phyloP scores from a whole-genome alignment of 2,113 vertebrate species.

The Herpetotheres cachinnans region DNA sequence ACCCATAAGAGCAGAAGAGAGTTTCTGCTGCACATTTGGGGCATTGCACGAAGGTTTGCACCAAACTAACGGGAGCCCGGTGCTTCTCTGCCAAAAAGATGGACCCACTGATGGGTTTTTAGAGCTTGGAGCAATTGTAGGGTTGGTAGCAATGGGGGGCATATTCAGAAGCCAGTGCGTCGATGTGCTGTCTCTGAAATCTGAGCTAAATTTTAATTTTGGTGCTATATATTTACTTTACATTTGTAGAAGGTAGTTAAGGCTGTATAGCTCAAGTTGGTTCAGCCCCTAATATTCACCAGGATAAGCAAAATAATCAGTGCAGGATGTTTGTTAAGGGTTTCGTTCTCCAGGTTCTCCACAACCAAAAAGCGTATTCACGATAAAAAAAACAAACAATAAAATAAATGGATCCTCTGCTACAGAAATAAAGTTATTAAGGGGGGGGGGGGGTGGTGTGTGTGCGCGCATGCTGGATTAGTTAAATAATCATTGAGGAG shows the following conservation, averaged over 20 bases:
- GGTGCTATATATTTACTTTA: not conserved
- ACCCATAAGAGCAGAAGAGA: not conserved
- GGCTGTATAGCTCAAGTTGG: accelerated
- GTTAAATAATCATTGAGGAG: not conserved
- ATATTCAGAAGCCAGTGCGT: not conserved
- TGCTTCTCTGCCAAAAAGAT: not conserved
- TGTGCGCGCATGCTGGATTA: too few species aligned
- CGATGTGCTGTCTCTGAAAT: not conserved
- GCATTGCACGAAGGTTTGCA: not conserved
- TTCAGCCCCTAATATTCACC: not conserved
- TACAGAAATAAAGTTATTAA: not conserved
- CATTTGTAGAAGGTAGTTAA: not conserved
- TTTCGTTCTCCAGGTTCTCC: not conserved
- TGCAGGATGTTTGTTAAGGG: not conserved
- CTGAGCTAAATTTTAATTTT: not conserved
- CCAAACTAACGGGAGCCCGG: accelerated
- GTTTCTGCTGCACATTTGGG: not conserved
- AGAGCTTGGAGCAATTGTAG: not conserved
- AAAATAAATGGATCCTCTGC: not conserved
- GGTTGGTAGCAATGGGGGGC: not conserved
- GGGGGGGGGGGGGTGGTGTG: not conserved
- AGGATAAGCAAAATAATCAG: not conserved
- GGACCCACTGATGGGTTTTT: not conserved
- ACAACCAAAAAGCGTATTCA: not conserved
- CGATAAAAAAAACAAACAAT: not conserved